Evolutionary conservation across 2,797 vertebrate genomes (phyloP).

Genomic region (Cirrhinus molitorella): DNA sequence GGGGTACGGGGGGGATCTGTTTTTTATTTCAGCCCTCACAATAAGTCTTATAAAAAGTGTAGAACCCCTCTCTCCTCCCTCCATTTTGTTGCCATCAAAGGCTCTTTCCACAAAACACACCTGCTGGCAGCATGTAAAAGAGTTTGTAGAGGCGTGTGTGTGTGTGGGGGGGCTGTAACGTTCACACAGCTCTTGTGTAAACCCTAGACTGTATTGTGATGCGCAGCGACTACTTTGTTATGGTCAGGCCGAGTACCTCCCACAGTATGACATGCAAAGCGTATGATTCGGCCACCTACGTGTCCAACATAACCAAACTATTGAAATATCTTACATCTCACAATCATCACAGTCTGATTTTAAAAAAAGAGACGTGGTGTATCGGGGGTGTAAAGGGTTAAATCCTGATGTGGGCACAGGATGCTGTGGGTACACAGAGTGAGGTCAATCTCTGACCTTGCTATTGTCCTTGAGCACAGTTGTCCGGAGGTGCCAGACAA

Average conservation of each 20-base stretch:
- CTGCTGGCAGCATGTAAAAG: conserved; percentile 53
- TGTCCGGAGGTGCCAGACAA: conserved; percentile 48
- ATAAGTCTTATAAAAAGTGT: conserved; percentile 60
- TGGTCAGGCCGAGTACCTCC: background rate
- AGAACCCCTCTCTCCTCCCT: conserved; percentile 52
- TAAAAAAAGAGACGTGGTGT: background rate
- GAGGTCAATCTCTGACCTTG: conserved; percentile 61
- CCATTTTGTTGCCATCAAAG: conserved; percentile 66
- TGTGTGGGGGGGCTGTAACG: conserved; percentile 28
- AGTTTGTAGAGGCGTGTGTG: conserved; percentile 40
- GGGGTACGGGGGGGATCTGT: conserved; percentile 46
- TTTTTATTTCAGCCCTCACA: conserved; percentile 61
- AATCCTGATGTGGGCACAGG: conserved; percentile 47
- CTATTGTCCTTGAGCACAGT: conserved; percentile 63
- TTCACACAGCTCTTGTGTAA: conserved; percentile 36
- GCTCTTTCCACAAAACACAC: conserved; percentile 60
- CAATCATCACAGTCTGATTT: background rate
- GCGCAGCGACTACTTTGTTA: background rate
- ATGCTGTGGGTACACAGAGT: conserved; percentile 41
- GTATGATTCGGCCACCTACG: background rate
- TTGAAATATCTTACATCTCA: background rate
- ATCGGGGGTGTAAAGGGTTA: conserved; percentile 28
- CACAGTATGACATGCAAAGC: conserved; percentile 11
- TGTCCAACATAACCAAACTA: background rate
- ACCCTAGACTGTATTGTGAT: conserved; percentile 31